Conservation (phyloP, 2,113 vertebrate genomes). For the Microtus pennsylvanicus region DNA sequence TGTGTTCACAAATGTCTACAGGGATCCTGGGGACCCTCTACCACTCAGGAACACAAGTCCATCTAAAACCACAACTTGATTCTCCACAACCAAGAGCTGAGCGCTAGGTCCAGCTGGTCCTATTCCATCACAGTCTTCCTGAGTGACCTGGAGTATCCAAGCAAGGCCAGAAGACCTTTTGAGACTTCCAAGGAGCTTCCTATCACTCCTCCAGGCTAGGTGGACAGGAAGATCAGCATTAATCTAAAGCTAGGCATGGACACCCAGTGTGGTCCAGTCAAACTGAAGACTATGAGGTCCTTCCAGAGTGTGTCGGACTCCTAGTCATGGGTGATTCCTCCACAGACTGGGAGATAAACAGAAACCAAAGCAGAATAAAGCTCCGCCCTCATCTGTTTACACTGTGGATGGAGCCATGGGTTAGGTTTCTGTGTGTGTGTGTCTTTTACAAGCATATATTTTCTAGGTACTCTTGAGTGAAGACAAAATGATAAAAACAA, state of each 20-base stretch:
- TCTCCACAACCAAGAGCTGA: neutral
- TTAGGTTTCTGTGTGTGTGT: neutral
- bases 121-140: neutral
- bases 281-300: neutral
- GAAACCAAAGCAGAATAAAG: conserved; percentile 5
- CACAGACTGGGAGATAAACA: neutral
- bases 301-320: neutral
- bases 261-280: neutral
- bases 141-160: neutral
- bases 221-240: conserved; percentile 24
- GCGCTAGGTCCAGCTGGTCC: neutral
- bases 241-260: neutral
- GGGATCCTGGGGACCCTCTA: neutral
- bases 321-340: neutral
- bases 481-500: neutral
- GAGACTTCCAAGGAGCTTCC: neutral
- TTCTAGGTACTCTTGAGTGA: neutral
- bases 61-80: neutral
- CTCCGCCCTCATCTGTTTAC: neutral
- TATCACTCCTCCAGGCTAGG: neutral
- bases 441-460: neutral
- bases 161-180: neutral
- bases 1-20: conserved; percentile 12
- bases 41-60: neutral
- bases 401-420: neutral